A percentile compares a stretch with the other conserved stretches of the same genome.
These are phyloP conservation scores for Picus viridis DNA, from an alignment of 2,797 vertebrate genomes.

Conservation along the genomic window DNA sequence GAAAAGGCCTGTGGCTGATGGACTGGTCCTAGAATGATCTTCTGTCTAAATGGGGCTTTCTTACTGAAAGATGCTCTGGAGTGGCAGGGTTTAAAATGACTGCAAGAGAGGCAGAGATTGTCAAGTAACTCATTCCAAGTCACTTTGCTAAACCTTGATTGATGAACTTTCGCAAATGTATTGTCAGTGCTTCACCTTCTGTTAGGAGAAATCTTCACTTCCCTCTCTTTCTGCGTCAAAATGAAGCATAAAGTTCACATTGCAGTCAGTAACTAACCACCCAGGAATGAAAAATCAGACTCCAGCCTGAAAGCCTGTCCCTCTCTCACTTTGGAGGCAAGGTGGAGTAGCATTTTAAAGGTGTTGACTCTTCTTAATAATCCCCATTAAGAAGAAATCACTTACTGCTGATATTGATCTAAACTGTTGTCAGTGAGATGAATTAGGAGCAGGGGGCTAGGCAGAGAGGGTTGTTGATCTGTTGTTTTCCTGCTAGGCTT, in stretches of 20 bases:
- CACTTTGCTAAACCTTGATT: background rate
- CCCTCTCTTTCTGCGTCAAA: background rate
- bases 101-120: background rate
- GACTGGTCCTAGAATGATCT: background rate
- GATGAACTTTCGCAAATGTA: background rate
- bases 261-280: background rate
- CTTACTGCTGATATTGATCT: constrained; percentile 61
- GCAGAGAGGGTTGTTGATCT: background rate
- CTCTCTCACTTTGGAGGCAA: background rate
- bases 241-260: accelerated
- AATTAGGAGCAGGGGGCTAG: background rate
- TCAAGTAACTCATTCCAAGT: background rate
- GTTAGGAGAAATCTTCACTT: background rate
- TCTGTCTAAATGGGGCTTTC: background rate
- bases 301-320: background rate
- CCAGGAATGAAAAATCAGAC: background rate
- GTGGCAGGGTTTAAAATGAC: background rate
- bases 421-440: constrained; percentile 49
- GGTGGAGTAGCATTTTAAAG: background rate
- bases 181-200: background rate
- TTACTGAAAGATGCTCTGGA: background rate
- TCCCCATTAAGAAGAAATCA: constrained; percentile 49
- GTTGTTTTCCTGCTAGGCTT: constrained; percentile 9
- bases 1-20: background rate
- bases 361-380: constrained; percentile 64